Conservation (phyloP, 2,888 invertebrate species). For the Antitype chi region DNA sequence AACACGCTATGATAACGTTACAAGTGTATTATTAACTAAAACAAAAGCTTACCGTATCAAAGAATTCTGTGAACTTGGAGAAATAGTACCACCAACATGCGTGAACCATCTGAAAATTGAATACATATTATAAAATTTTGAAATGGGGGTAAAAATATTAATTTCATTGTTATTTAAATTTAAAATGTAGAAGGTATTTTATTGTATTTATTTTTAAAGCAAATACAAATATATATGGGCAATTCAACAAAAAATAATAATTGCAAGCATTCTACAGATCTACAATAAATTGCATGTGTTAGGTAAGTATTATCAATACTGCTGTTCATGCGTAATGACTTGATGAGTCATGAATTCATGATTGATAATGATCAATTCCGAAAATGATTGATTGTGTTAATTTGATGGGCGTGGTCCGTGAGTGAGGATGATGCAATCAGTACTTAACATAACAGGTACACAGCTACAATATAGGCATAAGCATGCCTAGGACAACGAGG, state of each 20-base stretch:
- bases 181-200: not conserved
- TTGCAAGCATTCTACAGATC: conserved; percentile 35
- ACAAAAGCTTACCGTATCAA: conserved; percentile 96
- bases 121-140: conserved; percentile 22
- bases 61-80: conserved; percentile 98
- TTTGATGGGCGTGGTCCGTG: conserved; percentile 36
- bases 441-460: conserved; percentile 14
- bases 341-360: conserved; percentile 42
- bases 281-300: conserved; percentile 35
- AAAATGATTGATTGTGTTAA: conserved; percentile 50
- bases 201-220: not conserved
- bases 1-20: conserved; percentile 23
- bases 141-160: conserved; percentile 3
- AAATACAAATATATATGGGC: conserved; percentile 9
- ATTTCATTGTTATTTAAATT: conserved; percentile 10
- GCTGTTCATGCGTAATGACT: conserved; percentile 46
- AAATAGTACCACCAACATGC: conserved; percentile 99
- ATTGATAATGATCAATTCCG: conserved; percentile 31
- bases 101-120: conserved; percentile 95
- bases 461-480: conserved; percentile 34
- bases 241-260: conserved; percentile 18
- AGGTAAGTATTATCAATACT: conserved; percentile 39
- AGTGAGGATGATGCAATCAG: conserved; percentile 34
- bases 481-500: conserved; percentile 56
- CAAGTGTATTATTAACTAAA: conserved; percentile 6